Percentiles rank a stretch among this genome's conserved stretches.
Evolutionary conservation across 2,888 invertebrate genomes (phyloP).

Genomic region (Stegana nigrithorax): DNA sequence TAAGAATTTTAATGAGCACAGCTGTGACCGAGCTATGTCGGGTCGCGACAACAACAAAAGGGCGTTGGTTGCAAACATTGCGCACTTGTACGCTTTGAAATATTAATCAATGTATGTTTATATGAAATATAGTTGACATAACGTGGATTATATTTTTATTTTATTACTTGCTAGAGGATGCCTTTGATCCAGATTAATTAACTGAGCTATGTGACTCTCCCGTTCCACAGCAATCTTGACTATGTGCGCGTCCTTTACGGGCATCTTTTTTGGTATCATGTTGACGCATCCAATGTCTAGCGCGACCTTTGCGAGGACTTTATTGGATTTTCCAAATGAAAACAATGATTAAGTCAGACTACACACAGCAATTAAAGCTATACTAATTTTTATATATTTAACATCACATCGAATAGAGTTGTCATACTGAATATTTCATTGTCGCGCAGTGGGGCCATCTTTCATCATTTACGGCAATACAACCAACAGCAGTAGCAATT

Average conservation of each 20-base stretch:
- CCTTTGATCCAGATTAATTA: conserved; percentile 90
- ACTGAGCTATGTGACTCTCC: conserved; percentile 77
- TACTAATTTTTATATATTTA: too few species aligned
- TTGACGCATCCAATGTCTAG: too few species aligned
- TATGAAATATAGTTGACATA: not conserved
- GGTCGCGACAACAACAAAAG: too few species aligned
- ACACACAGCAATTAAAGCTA: too few species aligned
- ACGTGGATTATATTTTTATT: conserved; percentile 12
- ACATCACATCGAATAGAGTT: too few species aligned
- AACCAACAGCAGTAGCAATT: too few species aligned
- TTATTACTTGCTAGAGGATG: conserved; percentile 80
- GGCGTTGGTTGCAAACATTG: conserved; percentile 43
- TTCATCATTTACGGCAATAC: too few species aligned
- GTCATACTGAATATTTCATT: too few species aligned
- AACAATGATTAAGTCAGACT: too few species aligned
- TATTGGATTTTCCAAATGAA: too few species aligned
- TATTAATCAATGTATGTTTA: not conserved
- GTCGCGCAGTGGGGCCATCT: too few species aligned
- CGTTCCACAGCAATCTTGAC: conserved; percentile 93
- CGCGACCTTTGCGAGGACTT: too few species aligned
- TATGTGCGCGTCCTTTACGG: conserved; percentile 85
- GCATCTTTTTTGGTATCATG: conserved; percentile 74
- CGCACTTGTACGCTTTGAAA: not conserved
- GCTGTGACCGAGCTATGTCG: conserved; percentile 29
- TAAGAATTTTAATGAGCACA: conserved; percentile 42